Conservation (phyloP, 2,113 vertebrate species). For the Aepyceros melampus region DNA sequence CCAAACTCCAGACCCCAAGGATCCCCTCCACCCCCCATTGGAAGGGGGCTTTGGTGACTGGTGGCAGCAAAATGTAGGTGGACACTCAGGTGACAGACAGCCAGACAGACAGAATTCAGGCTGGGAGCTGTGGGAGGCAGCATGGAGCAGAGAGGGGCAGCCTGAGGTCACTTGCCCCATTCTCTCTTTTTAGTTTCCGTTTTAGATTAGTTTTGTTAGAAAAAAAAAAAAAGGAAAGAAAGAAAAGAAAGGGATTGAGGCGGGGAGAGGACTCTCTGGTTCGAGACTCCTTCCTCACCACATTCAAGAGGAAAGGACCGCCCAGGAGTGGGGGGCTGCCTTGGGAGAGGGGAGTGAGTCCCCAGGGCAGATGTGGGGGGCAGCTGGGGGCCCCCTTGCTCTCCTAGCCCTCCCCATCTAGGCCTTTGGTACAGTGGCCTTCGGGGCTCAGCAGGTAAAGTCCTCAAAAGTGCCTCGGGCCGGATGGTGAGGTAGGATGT, state of each 20-base stretch:
- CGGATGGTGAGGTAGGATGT: slow-evolving; percentile 99
- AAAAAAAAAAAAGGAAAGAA: slow-evolving; percentile 77
- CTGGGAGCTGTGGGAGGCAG: slow-evolving; percentile 72
- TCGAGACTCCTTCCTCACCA: slow-evolving; percentile 63
- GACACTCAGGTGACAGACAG: slow-evolving; percentile 61
- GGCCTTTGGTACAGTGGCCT: slow-evolving; percentile 74
- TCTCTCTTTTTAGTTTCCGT: slow-evolving; percentile 68
- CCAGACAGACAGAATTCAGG: slow-evolving; percentile 67
- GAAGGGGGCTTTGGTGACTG: slow-evolving; percentile 62
- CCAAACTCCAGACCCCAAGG: slow-evolving; percentile 50
- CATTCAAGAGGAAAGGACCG: slow-evolving; percentile 52
- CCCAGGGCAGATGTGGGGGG: slow-evolving; percentile 25
- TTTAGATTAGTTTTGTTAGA: slow-evolving; percentile 76
- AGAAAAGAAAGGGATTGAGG: slow-evolving; percentile 66
- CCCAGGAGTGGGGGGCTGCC: slow-evolving; percentile 32
- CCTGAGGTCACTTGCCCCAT: slow-evolving; percentile 56
- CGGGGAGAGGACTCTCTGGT: slow-evolving; percentile 55
- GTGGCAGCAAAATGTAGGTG: slow-evolving; percentile 68
- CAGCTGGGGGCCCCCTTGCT: not conserved
- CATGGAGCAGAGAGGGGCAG: slow-evolving; percentile 63
- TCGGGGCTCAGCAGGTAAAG: slow-evolving; percentile 93
- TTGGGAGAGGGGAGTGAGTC: slow-evolving; percentile 40
- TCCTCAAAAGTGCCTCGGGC: slow-evolving; percentile 97
- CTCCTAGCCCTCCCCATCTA: slow-evolving; percentile 58
- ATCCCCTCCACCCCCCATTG: slow-evolving; percentile 41